These are phyloP conservation scores for Chironomus tentans DNA, from an alignment of 2,888 invertebrate genomes.

Conservation along the genomic window DNA sequence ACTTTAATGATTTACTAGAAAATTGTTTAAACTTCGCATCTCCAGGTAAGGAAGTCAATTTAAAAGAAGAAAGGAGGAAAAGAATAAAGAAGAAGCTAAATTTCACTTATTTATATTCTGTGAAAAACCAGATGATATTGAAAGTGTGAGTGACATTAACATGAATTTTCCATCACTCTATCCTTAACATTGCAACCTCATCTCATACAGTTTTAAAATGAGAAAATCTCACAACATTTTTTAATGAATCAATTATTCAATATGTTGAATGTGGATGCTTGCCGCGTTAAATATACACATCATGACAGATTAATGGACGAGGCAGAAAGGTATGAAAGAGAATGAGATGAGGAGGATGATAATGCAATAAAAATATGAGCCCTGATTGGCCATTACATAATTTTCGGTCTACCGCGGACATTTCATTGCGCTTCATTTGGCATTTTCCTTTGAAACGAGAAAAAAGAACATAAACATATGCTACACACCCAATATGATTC, in stretches of 20 bases:
- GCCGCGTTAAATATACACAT: background rate
- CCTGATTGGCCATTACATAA: background rate
- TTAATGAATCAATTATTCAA: slow-evolving; percentile 17
- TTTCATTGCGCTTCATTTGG: background rate
- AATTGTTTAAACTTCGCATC: no score
- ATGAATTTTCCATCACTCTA: background rate
- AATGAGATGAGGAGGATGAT: no score
- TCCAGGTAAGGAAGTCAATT: background rate
- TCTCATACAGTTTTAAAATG: background rate
- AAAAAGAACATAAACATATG: background rate
- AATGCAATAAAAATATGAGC: no score
- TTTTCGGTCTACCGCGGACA: background rate
- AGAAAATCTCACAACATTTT: background rate
- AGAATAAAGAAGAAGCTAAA: background rate
- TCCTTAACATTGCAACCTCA: background rate
- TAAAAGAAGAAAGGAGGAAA: background rate
- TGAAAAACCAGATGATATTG: slow-evolving; percentile 9
- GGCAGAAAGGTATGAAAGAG: no score
- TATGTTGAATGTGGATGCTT: background rate
- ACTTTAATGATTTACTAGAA: no score
- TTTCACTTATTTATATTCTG: background rate
- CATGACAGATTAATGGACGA: slow-evolving; percentile 1
- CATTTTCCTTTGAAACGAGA: background rate
- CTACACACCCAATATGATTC: background rate
- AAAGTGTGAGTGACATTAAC: slow-evolving; percentile 22